Evolutionary conservation across 2,113 vertebrate genomes (phyloP).

Genomic region (Struthidea cinerea): DNA sequence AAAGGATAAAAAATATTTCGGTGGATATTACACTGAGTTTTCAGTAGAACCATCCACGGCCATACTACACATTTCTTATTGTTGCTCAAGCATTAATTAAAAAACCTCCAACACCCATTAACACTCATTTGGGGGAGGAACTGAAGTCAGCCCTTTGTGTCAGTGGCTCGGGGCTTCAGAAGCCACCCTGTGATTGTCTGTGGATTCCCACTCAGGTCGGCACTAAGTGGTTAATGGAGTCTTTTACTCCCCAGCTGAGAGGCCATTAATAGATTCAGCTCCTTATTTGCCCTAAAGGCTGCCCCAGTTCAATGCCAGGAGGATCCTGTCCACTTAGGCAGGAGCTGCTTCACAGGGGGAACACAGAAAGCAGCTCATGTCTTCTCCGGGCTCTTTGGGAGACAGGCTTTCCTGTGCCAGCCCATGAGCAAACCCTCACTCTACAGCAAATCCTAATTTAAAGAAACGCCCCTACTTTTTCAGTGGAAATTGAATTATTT

Average conservation of each 20-base stretch:
- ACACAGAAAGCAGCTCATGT: not conserved
- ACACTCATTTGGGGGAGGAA: not conserved
- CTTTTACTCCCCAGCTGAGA: not conserved
- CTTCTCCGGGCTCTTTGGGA: not conserved
- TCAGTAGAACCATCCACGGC: not conserved
- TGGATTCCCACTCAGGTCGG: not conserved
- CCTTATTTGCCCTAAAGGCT: slow-evolving; percentile 23
- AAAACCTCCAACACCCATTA: not conserved
- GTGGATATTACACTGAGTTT: not conserved
- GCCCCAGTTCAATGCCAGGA: not conserved
- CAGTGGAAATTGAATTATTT: slow-evolving; percentile 59
- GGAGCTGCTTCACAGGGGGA: not conserved
- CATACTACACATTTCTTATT: not conserved
- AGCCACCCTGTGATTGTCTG: not conserved
- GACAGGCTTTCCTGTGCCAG: not conserved
- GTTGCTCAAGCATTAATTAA: not conserved
- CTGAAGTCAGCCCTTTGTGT: not conserved
- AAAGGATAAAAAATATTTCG: not conserved
- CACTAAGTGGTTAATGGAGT: not conserved
- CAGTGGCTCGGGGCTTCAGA: not conserved
- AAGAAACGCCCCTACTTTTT: not conserved
- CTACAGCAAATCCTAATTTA: slow-evolving; percentile 15
- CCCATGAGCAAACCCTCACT: not conserved
- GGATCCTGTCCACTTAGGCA: slow-evolving; percentile 9
- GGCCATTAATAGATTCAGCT: not conserved